Evolutionary conservation across 1,140 invertebrate species (phyloP), one percentile per base, ranked within the genome.

Genomic region (Zaprionus lachaisei): DNA sequence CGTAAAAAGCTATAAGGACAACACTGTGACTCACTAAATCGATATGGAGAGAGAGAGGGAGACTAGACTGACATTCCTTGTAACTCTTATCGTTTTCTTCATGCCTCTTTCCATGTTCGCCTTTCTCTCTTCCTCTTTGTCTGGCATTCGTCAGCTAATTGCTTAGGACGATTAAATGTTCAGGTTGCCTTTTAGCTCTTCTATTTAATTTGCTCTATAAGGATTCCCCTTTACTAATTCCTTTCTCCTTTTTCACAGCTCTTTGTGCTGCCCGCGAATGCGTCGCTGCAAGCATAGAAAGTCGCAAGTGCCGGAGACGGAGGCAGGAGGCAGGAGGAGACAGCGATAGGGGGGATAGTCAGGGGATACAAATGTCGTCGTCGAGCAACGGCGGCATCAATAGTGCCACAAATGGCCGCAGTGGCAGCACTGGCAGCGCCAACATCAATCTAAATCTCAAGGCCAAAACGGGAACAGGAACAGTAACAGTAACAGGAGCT

Each of bases 391-490:
- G 83, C 75, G 91, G 84, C 65, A 78, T 89, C 49, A 92, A 77
- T 71, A 92, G 75, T 81, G 87, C 91, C 87, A 91, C 79, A 70
- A 92, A 92, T 83, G 91, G 91, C 69, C 91, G 91, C 79, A 87
- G 83, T 81, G 79, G 81, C 56, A 90, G 85, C 74, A 90, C 82
- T 75, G 85, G 85, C 54, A 91, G 86, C 60, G 81, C 85, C 61
- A 90, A 85, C 62, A 90, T 91, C 9, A 90, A 77, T 57, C 85
- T 90, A 31, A 84, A 73, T 72, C 49, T 77, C 9, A 90, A 82
- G 56, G 44, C 72, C 55, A 75, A 68, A 69, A 47, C 74, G 24
- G 61, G 55, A 72, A 17, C 68, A 3, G 37, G 51, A 73, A 24
- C 60, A 17, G 37, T n/a, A 51, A 22, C 62, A 55, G 28, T 44